Base-by-base conservation (phyloP, 2,888 invertebrate genomes). In the Drosophila melanocephala region DNA sequence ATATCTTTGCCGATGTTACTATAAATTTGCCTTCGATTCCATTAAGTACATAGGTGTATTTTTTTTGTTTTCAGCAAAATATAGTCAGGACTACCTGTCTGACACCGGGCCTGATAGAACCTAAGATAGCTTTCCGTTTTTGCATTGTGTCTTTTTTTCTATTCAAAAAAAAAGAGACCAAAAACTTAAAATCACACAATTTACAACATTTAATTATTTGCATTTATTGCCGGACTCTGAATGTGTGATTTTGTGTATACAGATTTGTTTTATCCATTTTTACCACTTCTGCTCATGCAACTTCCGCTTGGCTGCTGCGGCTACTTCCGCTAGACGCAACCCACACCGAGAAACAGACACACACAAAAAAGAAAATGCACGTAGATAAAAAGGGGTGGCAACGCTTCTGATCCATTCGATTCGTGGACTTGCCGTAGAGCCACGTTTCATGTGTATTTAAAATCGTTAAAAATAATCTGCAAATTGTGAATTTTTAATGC, bases 401-500 rank as follows among this genome's bases (percentile, higher is more conserved):
- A 57, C 59, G 63, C 72, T 70, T 70, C 67, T 77, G 88, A 84
- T 89, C 83, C 85, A 77, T 85, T 87, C 76, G 77, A 75, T 69
- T 79, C 53, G 19, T 33, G 70, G 39, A 42, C 39, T 68, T 65
- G 84, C 50, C 57, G 63, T 67, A 44, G 65, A 70, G 69, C 72
- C 72, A 62, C 75, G 72, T 65, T 81, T 76, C 87, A 84, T 87
- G 84, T 84, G 87, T 89, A 89, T 87, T 90, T 87, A 90, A 90
- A 87, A 87, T 89, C 87, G 90, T 90, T 87, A 89, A 87, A 87
- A 87, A 84, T 87, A 87, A 87, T 89, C 87, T 89, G 87, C 62
- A 82, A 87, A 87, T 90, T 89, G 87, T 87, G 87, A 77, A 90
- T 87, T 80, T 90, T 87, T 87, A 87, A 87, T 87, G 90, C 87